A percentile compares a stretch with the other conserved stretches of the same genome.
These are phyloP conservation scores for Campopleginae sp. DNA, from an alignment of 2,888 invertebrate genomes.

Conservation along the genomic window DNA sequence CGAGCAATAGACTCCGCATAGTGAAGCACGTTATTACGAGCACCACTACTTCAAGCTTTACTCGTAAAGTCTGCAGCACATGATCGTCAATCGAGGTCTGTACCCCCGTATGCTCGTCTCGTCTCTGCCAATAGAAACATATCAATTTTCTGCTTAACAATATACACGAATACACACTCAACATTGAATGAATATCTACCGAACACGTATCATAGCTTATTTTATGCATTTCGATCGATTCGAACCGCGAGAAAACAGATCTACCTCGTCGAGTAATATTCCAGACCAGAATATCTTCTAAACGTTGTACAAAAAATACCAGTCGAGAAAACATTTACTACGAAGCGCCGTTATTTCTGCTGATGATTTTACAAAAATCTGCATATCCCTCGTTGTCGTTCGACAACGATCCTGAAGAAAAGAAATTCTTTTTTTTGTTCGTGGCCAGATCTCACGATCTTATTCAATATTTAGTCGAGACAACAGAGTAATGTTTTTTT, in stretches of 20 bases:
- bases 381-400: too few species aligned
- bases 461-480: too few species aligned
- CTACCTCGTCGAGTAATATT: neutral
- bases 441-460: too few species aligned
- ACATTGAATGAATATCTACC: constrained; percentile 47
- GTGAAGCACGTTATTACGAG: neutral
- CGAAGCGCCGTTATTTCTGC: too few species aligned
- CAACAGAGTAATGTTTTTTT: too few species aligned
- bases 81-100: neutral
- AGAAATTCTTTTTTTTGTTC: too few species aligned
- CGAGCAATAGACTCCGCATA: neutral
- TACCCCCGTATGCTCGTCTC: neutral
- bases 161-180: constrained; percentile 36
- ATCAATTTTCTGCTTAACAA: constrained; percentile 59
- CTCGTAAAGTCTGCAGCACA: neutral
- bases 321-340: too few species aligned
- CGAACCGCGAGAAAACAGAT: neutral
- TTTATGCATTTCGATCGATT: constrained; percentile 55
- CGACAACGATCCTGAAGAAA: too few species aligned
- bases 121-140: constrained; percentile 26
- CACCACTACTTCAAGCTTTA: neutral
- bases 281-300: too few species aligned
- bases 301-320: too few species aligned
- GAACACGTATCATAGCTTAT: constrained; percentile 53
- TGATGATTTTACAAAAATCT: too few species aligned